Evolutionary conservation across 2,888 invertebrate genomes (phyloP), one percentile per base, ranked within the genome.

Genomic region (Eubasilissa splendida): DNA sequence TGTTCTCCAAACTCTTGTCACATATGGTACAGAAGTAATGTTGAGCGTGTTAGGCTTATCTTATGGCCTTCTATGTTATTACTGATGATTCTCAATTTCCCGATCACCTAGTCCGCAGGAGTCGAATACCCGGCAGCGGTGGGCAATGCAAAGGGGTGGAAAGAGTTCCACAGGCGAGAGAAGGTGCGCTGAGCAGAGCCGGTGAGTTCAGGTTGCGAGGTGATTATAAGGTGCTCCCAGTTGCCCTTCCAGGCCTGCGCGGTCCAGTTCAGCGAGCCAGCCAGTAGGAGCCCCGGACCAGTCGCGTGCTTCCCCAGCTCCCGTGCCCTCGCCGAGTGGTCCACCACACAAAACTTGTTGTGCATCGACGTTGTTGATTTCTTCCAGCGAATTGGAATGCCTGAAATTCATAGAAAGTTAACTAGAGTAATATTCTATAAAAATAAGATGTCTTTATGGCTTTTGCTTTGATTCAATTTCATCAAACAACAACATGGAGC

Each of bases 181-280:
- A 77, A 77, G 9, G 56, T 52, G 12, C 22, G 14, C n/a, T 54
- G 54, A 14, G 50, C 54, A 14, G 66, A 50, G 3, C 3, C 14
- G 4, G 58, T 54, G 7, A 53, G 22, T 11, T 11, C 14, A 31
- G 71, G 58, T 2, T 78, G 31, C 5, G 33, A 11, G 22, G 59
- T 33, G 2, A 78, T 33, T 3, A 65, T 50, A 3, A 78, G 4
- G 14, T 53, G 50, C 53, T 78, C 77, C 42, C 58, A 71, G 71
- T 78, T 78, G 52, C 77, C 77, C 4, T 31, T n/a, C 14, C 52
- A 58, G 9, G 70, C 77, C 53, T 78, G 77, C 53, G 52, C 8
- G 1, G 77, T 78, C 77, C 77, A 78, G 68, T 78, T 78, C 10
- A 60, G 12, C 1, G 77, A 71, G 4, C 77, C 77, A 8, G n/a